phyloP scores from a whole-genome alignment of 2,113 vertebrate species.

The Leucoraja erinaceus region DNA sequence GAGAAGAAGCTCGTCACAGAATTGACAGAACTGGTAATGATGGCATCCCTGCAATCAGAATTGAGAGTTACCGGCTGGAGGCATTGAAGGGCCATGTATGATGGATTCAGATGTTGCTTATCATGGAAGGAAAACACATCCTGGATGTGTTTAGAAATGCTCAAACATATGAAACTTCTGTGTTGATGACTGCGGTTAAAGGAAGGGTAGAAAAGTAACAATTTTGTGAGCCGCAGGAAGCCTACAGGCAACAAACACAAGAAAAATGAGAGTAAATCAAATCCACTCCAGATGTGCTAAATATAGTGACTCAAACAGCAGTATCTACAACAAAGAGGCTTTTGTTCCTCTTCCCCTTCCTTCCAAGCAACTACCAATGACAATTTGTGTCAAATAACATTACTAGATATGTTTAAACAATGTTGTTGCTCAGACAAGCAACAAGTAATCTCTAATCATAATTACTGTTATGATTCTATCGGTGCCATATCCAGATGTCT shows the following conservation, averaged over 20 bases:
- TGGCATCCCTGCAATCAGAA: conserved; percentile 65
- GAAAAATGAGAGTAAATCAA: background rate
- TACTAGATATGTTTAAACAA: background rate
- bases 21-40: conserved; percentile 85
- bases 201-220: background rate
- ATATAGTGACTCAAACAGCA: background rate
- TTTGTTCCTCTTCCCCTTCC: background rate
- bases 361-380: background rate
- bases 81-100: background rate
- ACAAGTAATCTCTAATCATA: background rate
- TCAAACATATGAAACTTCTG: too few relatives aligned
- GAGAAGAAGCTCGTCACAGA: conserved; percentile 86
- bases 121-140: background rate
- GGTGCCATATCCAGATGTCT: background rate
- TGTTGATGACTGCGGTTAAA: background rate
- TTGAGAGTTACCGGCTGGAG: background rate
- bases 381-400: background rate
- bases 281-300: background rate
- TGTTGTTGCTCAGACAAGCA: background rate
- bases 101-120: background rate
- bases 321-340: background rate
- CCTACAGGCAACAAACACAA: too few relatives aligned
- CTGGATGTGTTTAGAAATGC: background rate
- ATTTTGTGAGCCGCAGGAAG: background rate
- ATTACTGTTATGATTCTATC: background rate